Evolutionary conservation across 2,113 vertebrate species (phyloP).

Genomic region (Xerus inauris): DNA sequence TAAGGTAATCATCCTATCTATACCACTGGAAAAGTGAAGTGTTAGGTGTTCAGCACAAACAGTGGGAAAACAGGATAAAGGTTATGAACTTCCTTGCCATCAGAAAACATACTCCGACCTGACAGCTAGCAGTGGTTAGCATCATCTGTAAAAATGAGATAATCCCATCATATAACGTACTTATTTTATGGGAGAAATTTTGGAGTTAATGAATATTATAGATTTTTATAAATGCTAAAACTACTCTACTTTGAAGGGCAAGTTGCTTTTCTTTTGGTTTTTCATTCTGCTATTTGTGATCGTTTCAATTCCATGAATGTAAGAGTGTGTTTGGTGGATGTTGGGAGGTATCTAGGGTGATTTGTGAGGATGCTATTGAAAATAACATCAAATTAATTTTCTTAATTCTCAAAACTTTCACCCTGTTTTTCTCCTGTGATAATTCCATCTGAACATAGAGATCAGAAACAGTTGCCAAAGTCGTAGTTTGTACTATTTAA

Average conservation of each 20-base stretch:
- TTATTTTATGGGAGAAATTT: not conserved
- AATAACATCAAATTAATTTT: not conserved
- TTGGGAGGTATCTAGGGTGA: not conserved
- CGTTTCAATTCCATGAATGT: not conserved
- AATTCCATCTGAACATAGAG: not conserved
- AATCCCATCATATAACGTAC: not conserved
- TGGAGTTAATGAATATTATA: not conserved
- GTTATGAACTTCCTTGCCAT: not conserved
- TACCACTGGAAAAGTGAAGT: not conserved
- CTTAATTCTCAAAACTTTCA: not conserved
- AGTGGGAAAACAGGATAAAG: not conserved
- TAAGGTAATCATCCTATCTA: not conserved
- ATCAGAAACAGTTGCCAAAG: slow-evolving; percentile 5
- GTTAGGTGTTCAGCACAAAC: not conserved
- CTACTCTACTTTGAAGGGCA: not conserved
- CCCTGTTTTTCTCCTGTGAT: not conserved
- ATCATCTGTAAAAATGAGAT: not conserved
- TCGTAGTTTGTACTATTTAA: not conserved
- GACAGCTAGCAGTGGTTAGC: not conserved
- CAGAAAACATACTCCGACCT: not conserved
- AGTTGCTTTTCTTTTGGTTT: not conserved
- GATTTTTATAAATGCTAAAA: not conserved
- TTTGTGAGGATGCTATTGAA: not conserved
- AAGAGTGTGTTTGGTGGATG: not conserved
- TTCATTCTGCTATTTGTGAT: not conserved